These are phyloP conservation scores for Ectropis grisescens DNA, from an alignment of 1,140 invertebrate genomes.

Conservation along the genomic window DNA sequence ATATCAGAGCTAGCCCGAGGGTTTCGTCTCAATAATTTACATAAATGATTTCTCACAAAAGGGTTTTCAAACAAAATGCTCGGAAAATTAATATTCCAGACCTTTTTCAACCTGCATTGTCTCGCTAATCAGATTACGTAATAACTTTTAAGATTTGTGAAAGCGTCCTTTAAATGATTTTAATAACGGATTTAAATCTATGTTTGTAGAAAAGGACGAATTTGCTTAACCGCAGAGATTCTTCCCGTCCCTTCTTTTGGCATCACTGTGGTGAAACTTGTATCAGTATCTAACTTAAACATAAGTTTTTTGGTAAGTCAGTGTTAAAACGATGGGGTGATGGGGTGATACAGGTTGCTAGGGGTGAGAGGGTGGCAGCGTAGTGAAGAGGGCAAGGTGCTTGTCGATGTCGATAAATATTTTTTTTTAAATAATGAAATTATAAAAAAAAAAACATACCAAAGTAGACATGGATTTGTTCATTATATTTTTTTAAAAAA, in stretches of 20 bases:
- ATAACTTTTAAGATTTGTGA: slow-evolving; percentile 8
- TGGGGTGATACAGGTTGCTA: slow-evolving; percentile 50
- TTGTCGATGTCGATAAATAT: slow-evolving; percentile 8
- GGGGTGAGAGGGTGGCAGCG: slow-evolving; percentile 31
- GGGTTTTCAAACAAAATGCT: slow-evolving; percentile 3
- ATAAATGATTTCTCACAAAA: slow-evolving; percentile 4
- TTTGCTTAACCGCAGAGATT: slow-evolving; percentile 3
- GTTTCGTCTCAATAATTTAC: slow-evolving; percentile 8
- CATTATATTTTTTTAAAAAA: too few relatives aligned
- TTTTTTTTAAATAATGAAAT: too few relatives aligned
- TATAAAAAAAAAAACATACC: too few relatives aligned
- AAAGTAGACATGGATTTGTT: too few relatives aligned
- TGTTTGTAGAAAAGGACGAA: not conserved
- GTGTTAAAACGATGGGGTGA: slow-evolving; percentile 60
- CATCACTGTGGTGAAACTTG: slow-evolving; percentile 40
- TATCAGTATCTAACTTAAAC: slow-evolving; percentile 55
- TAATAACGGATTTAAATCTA: too few relatives aligned
- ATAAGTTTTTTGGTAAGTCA: slow-evolving; percentile 69
- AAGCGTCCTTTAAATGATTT: too few relatives aligned
- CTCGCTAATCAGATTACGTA: slow-evolving; percentile 11
- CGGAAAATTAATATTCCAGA: slow-evolving; percentile 5
- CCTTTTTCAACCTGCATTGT: slow-evolving; percentile 12
- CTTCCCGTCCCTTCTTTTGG: slow-evolving; percentile 7
- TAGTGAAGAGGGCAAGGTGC: slow-evolving; percentile 23
- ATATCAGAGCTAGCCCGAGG: not conserved